Base-by-base conservation (phyloP, 1,140 invertebrate genomes). In the Diabrotica virgifera region DNA sequence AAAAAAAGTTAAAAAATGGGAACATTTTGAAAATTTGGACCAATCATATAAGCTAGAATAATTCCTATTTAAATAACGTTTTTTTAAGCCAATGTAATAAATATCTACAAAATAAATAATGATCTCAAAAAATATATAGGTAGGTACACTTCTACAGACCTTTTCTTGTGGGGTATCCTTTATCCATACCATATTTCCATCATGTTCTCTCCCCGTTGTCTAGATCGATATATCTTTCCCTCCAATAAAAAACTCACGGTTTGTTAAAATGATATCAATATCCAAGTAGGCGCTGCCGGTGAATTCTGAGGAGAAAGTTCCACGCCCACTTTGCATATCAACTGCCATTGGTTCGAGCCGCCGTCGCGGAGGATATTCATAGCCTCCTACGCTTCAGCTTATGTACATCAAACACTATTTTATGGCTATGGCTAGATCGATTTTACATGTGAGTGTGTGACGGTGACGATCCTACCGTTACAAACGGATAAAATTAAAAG, bases 251-350 rank as follows among this genome's bases (percentile, higher is more conserved):
- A 65, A 69, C 67, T 40, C 64, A 51, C 13, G 52, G 54, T 64
- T 63, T 64, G 55, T 52, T 62, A 65, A 61, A 58, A 62, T 62
- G 63, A 65, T 68, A 68, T 65, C 63, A 63, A 64, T 69, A 62
- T 46, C 40, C 66, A 38, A 63, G 68, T 69, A 66, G 68, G 66
- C 62, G 64, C 59, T 56, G 60, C 35, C 59, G 10, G 51, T 40
- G 38, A 24, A 51, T 56, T 63, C 38, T 52, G 65, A 52, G 60
- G 62, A 67, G 64, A 71, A 65, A 72, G 65, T 63, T 72, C 69
- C 69, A 66, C 71, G 71, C 71, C 71, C 71, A 72, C 69, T 72
- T 70, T 72, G 71, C 71, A 72, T 72, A 72, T 72, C 67, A 64
- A 62, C 55, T 60, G 69, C 71, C 52, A 72, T 72, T 72, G 71